phyloP scores from a whole-genome alignment of 2,113 vertebrate species.

The Merops nubicus region DNA sequence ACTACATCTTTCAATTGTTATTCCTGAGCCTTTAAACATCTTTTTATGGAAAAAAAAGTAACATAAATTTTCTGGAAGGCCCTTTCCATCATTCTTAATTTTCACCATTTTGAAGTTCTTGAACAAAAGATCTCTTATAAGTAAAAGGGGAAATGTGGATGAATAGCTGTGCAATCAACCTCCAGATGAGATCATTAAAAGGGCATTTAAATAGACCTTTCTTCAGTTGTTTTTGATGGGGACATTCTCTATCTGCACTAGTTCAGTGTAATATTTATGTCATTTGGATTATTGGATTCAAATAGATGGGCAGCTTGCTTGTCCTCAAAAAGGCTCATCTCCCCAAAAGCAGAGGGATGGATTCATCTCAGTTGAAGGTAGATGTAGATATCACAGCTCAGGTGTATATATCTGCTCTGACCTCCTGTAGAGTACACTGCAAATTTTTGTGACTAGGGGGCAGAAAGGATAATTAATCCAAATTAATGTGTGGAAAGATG shows the following conservation, averaged over 20 bases:
- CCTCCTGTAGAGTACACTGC: background rate
- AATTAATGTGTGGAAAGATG: background rate
- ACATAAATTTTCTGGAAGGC: background rate
- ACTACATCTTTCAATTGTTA: background rate
- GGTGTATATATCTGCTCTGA: background rate
- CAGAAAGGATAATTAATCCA: background rate
- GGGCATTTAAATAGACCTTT: background rate
- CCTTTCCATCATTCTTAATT: background rate
- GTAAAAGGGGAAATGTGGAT: background rate
- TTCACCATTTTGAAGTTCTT: background rate
- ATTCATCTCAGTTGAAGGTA: background rate
- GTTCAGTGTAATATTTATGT: background rate
- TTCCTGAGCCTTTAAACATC: background rate
- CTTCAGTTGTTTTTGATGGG: background rate
- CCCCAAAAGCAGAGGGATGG: background rate
- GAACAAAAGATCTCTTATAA: background rate
- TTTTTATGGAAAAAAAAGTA: background rate
- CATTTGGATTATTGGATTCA: background rate
- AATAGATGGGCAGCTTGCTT: background rate
- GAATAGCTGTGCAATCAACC: background rate
- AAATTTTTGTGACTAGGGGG: background rate
- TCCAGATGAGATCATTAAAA: background rate
- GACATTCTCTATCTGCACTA: background rate
- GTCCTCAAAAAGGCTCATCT: background rate
- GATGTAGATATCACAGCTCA: background rate